Evolutionary conservation across 2,113 vertebrate species (phyloP).

Genomic region (Ceyx cyanopectus): DNA sequence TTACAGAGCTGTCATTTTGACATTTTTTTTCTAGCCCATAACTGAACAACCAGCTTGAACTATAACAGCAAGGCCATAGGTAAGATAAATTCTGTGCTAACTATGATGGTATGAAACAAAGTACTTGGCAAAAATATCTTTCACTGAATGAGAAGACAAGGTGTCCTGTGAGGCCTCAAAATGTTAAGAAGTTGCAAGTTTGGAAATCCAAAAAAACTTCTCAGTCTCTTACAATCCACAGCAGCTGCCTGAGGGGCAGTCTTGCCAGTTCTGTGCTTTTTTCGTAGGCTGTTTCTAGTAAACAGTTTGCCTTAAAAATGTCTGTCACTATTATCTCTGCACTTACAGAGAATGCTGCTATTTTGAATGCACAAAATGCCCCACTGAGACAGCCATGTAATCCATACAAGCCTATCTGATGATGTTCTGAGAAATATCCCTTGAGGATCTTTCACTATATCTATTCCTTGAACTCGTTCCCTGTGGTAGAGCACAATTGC

Average conservation of each 20-base stretch:
- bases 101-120: not conserved
- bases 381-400: not conserved
- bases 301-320: conserved; percentile 19
- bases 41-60: not conserved
- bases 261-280: conserved; percentile 1
- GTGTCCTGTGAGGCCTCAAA: not conserved
- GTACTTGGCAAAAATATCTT: not conserved
- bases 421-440: conserved; percentile 6
- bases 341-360: not conserved
- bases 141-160: not conserved
- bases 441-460: not conserved
- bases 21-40: not conserved
- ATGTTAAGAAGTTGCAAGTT: not conserved
- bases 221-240: not conserved
- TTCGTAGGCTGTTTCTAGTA: not conserved
- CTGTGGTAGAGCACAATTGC: not conserved
- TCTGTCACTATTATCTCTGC: not conserved
- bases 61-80: not conserved
- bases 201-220: not conserved
- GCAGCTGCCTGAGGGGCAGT: not conserved
- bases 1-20: not conserved
- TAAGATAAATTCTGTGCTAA: not conserved
- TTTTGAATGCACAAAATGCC: conserved; percentile 1
- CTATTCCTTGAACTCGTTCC: not conserved
- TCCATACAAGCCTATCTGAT: not conserved